Evolutionary conservation across 2,888 invertebrate species (phyloP).

Genomic region (Rhynchonema sp.): DNA sequence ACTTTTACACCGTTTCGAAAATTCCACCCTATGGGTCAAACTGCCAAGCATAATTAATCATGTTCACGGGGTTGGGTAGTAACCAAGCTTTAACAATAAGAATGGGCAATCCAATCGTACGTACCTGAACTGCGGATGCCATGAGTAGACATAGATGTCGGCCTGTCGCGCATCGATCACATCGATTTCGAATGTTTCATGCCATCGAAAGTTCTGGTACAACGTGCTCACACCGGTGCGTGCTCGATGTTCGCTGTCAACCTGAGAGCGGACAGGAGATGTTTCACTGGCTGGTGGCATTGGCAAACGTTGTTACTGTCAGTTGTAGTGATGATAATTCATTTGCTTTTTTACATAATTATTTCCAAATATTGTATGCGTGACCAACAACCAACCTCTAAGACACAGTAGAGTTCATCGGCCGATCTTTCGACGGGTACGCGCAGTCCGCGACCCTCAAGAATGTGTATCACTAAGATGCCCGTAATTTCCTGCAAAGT

Average conservation of each 20-base stretch:
- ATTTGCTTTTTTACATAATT: too few species aligned
- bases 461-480: constrained; percentile 28
- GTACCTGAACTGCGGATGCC: constrained; percentile 95
- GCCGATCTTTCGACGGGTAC: constrained; percentile 19
- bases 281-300: too few species aligned
- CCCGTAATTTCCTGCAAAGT: constrained; percentile 24
- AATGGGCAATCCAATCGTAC: constrained; percentile 62
- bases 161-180: constrained; percentile 78
- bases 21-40: too few species aligned
- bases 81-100: background rate
- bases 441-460: constrained; percentile 34
- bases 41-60: too few species aligned
- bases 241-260: constrained; percentile 20
- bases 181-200: constrained; percentile 92
- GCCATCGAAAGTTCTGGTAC: constrained; percentile 94
- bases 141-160: constrained; percentile 88
- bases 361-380: too few species aligned
- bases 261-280: too few species aligned
- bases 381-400: constrained; percentile 88
- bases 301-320: too few species aligned
- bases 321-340: too few species aligned
- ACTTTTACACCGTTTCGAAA: too few species aligned
- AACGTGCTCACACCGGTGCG: constrained; percentile 57
- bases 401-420: constrained; percentile 76
- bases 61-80: too few species aligned